Base-by-base conservation (phyloP, 2,888 invertebrate genomes). In the Acleris sparsana region DNA sequence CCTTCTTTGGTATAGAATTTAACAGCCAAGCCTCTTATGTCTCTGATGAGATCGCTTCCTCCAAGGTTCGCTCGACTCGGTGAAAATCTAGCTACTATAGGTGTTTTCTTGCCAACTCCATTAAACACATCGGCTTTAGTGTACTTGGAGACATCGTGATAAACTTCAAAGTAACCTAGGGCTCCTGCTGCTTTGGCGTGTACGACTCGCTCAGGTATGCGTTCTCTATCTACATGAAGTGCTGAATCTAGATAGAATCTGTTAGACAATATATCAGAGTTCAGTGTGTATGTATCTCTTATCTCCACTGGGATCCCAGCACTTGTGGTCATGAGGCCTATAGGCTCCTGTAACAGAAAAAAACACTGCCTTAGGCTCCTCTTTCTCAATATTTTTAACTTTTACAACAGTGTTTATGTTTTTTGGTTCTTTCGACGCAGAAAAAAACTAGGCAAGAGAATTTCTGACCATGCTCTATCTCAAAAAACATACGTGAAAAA, bases 131-230 rank as follows among this genome's bases (percentile, higher is more conserved):
- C 95, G 0, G 97, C 96, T 63, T 95, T 96, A 62, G 93, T 93
- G 80, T 96, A 97, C 76, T 95, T 93, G 1, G 94, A 93, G 55
- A 97, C 96, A 81, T 97, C 96, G 74, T 97, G 94, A 0, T 97
- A 97, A 3, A 97, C 95, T 85, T 96, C 96, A 74, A 97, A 96
- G 77, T 96, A 96, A 1, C 96, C 97, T 80, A 95, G 96, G 2
- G 96, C 96, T 17, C 96, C 97, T 48, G 96, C 96, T 68, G 98
- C 98, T 88, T 98, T 98, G 1, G 98, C 98, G 82, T 98, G 97
- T 1, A 97, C 97, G 0, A 97, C 96, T 73, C 98, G 93, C 82
- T 98, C 98, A 0, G 98, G 98, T 75, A 98, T 97, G 65, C 98
- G 94, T 84, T 98, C 98, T 25, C 96, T 93, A 80, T 95, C 94